A percentile compares a stretch with the other conserved stretches of the same genome.
phyloP scores from a whole-genome alignment of 2,113 vertebrate species.

The Poeciliopsis prolifica region DNA sequence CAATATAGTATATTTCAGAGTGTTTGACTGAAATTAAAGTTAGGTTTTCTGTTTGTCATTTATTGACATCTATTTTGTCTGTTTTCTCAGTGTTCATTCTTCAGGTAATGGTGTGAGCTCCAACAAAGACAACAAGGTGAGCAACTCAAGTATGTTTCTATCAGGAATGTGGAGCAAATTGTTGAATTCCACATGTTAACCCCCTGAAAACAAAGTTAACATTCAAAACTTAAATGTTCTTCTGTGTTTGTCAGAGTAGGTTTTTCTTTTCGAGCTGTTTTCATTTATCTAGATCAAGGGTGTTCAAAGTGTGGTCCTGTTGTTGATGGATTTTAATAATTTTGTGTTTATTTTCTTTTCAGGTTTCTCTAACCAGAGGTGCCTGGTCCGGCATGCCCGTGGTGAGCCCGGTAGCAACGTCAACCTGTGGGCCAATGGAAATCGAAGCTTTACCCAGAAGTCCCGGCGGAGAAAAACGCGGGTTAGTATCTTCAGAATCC shows the following conservation, averaged over 20 bases:
- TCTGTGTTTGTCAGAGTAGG: not conserved
- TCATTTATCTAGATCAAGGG: not conserved
- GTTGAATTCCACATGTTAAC: too few species aligned
- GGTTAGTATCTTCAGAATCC: constrained; percentile 75
- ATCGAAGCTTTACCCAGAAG: constrained; percentile 87
- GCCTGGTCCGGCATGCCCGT: constrained; percentile 67
- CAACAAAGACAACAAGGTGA: constrained; percentile 81
- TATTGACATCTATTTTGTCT: constrained; percentile 7
- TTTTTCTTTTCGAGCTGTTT: not conserved
- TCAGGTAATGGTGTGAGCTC: constrained; percentile 80
- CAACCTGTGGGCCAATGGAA: constrained; percentile 83
- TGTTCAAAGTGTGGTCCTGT: not conserved
- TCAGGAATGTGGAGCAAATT: not conserved
- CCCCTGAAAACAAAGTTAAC: too few species aligned
- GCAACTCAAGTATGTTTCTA: not conserved
- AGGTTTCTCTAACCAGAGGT: constrained; percentile 59
- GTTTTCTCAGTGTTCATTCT: constrained; percentile 46
- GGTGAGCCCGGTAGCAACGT: constrained; percentile 66
- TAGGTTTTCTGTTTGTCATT: not conserved
- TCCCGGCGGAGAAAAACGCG: constrained; percentile 86
- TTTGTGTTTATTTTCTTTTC: not conserved
- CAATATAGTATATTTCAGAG: not conserved
- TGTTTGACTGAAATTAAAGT: not conserved
- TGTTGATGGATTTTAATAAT: too few species aligned
- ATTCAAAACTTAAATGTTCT: not conserved